Evolutionary conservation across 2,888 invertebrate genomes (phyloP).

Genomic region (Apamea anceps): DNA sequence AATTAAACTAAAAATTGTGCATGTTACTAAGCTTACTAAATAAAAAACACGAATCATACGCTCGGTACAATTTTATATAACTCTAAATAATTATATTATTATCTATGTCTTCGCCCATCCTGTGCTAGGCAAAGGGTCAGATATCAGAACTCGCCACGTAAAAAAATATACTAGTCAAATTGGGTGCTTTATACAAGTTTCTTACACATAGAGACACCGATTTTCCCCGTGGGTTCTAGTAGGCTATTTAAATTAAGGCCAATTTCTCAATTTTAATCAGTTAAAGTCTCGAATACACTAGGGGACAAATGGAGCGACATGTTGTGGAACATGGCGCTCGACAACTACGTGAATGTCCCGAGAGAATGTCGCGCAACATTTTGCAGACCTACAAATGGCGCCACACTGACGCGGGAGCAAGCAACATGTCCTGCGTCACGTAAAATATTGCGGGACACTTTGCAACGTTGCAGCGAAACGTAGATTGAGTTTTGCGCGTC

Average conservation of each 20-base stretch:
- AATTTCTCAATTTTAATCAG: neutral
- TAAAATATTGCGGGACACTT: too few species aligned
- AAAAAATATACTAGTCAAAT: conserved; percentile 75
- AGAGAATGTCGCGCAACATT: too few species aligned
- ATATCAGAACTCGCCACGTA: conserved; percentile 78
- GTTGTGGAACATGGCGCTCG: too few species aligned
- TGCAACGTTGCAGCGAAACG: too few species aligned
- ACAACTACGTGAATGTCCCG: too few species aligned
- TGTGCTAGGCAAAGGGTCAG: conserved; percentile 30
- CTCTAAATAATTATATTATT: conserved; percentile 64
- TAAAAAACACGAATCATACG: conserved; percentile 51
- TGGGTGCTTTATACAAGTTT: conserved; percentile 75
- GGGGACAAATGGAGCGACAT: too few species aligned
- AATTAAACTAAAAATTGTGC: conserved; percentile 62
- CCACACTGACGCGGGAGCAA: too few species aligned
- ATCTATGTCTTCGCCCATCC: conserved; percentile 49
- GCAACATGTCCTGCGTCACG: too few species aligned
- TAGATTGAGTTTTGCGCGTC: too few species aligned
- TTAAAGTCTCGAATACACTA: too few species aligned
- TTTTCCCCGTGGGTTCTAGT: neutral
- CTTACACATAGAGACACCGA: conserved; percentile 71
- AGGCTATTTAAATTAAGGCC: neutral
- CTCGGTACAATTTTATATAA: conserved; percentile 59
- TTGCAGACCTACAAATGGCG: too few species aligned
- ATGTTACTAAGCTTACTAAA: conserved; percentile 58